Percentiles rank a stretch among this genome's conserved stretches.
These are phyloP conservation scores for Gallinago nigripennis DNA, from an alignment of 2,797 vertebrate species.

Conservation along the genomic window DNA sequence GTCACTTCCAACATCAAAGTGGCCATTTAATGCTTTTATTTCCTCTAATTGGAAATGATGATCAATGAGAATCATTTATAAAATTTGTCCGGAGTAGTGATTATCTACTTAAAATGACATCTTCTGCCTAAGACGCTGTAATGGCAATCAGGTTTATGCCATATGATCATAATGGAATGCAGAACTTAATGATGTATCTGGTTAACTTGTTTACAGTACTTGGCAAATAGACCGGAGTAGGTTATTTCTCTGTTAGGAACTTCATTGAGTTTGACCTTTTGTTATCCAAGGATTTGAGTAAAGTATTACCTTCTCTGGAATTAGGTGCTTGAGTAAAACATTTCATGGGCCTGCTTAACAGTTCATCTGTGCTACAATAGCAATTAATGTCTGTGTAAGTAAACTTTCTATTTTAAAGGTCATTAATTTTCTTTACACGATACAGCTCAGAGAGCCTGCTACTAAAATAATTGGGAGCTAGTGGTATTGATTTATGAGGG, in stretches of 20 bases:
- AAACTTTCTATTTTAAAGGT: conserved; percentile 68
- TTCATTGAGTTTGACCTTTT: conserved; percentile 61
- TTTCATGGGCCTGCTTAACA: background rate
- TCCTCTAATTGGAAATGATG: conserved; percentile 81
- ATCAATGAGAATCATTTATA: conserved; percentile 78
- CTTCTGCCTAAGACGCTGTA: conserved; percentile 30
- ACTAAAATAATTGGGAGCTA: conserved; percentile 38
- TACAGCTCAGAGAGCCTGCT: background rate
- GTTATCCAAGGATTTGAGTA: conserved; percentile 58
- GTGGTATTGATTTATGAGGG: background rate
- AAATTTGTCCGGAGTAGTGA: conserved; percentile 72
- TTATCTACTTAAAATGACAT: conserved; percentile 78
- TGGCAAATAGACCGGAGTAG: conserved; percentile 65
- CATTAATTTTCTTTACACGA: conserved; percentile 55
- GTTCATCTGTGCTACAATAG: conserved; percentile 22
- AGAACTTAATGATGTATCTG: conserved; percentile 78
- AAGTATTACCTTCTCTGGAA: conserved; percentile 34
- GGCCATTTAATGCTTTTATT: conserved; percentile 78
- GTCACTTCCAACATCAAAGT: conserved; percentile 75
- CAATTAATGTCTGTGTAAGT: conserved; percentile 66
- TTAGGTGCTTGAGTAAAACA: background rate
- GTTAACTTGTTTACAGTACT: conserved; percentile 65
- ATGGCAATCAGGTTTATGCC: conserved; percentile 58
- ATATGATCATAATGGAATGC: conserved; percentile 80
- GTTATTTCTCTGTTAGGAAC: conserved; percentile 70